Evolutionary conservation across 2,113 vertebrate genomes (phyloP), one percentile per base, ranked within the genome.

Genomic region (Nipponia nippon): DNA sequence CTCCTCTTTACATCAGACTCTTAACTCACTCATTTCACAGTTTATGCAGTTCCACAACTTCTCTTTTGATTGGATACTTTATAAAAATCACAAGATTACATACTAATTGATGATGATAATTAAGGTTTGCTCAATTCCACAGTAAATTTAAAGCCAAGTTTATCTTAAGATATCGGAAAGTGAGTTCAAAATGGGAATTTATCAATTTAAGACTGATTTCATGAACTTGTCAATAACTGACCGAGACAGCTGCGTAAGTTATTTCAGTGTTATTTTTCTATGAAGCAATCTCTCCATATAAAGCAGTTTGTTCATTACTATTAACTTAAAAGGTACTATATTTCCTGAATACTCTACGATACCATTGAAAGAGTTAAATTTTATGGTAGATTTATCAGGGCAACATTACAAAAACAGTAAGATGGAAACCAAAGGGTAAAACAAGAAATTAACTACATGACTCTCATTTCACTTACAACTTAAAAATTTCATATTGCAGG

Each of bases 361-460:
- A 95, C 46, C 20, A 50, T 8, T 85, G 42, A 70, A 86, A 91
- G 71, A 83, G n/a, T 86, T 84, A 78, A 83, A 71, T 80, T 94
- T 97, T 91, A 92, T 79, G 38, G 53, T 16, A 88, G 71, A 42
- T 91, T 96, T 83, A 72, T 52, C 46, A 89, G 94, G 55, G 89
- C 86, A 97, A 62, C 80, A 56, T 97, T 96, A 97, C 80, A 97
- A 95, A 96, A 97, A 92, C 82, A 96, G 95, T 90, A 92, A 98
- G 92, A 97, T 98, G 98, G 98, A 98, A 98, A 98, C 98, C 98
- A 98, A 98, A 98, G 98, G 98, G 98, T 98, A 98, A 98, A 98
- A 98, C 94, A 96, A 95, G 89, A 89, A 96, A 81, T 97, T 90
- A 96, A 92, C 95, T 97, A 73, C 53, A 55, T 55, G 89, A 93